Evolutionary conservation across 2,113 vertebrate genomes (phyloP), one percentile per base, ranked within the genome.

Genomic region (Corynorhinus townsendii): DNA sequence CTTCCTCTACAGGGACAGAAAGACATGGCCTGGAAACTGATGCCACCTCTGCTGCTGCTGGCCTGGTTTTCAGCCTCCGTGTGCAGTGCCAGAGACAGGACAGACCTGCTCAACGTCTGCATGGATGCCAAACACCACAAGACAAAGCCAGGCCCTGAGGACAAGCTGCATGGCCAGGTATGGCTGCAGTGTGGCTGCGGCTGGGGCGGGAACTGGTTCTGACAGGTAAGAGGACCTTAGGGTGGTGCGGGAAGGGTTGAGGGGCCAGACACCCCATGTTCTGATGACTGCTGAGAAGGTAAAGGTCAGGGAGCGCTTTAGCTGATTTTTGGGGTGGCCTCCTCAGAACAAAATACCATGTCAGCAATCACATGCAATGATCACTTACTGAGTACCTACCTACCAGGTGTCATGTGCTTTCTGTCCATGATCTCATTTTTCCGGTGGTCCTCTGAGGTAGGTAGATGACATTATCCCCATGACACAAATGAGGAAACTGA

Each of bases 91-190:
- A 0, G 0, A 24, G 38, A 96, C 64, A 96, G 66, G 24, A 59
- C 76, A 85, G 98, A 99, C 0, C 35, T 99, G 95, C 97, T 99
- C 93, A 99, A 99, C 7, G 62, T 98, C 95, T 99, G 99, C 88
- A 99, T 99, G 98, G 97, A 99, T 0, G 99, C 95, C 69, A 99
- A 99, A 94, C 99, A 99, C 96, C 99, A 99, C 47, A 99, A 99
- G 97, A 68, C 6, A 0, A 22, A 98, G 1, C 99, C 99, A 0
- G 99, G 99, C 0, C 98, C 98, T 0, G 99, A 99, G 84, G 99
- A 99, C 43, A 0, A 96, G n/a, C 98, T 99, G 45, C 98, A 99
- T 0, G 71, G 76, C 2, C 98, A 98, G 98, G 98, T 98, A 87
- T 2, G 43, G 24, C 94, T 1, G 35, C 12, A 49, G 40, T 28